A percentile compares a stretch with the other conserved stretches of the same genome.
These are phyloP conservation scores for Rhamphomyia laevipes DNA, from an alignment of 2,888 invertebrate species.

Conservation along the genomic window DNA sequence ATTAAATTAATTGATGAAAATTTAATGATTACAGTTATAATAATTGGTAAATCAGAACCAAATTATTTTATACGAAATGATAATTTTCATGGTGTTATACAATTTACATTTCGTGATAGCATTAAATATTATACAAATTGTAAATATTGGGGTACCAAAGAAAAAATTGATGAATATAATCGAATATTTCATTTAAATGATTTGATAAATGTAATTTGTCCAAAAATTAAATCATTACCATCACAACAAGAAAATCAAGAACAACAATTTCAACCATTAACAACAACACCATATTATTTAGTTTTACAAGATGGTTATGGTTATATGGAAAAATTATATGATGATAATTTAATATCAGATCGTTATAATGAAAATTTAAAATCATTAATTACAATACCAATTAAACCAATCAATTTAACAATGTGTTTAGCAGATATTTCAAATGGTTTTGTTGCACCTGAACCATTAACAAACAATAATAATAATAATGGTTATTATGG, in stretches of 20 bases:
- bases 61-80: conserved; percentile 32
- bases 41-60: conserved; percentile 43
- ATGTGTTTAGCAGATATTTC: conserved; percentile 28
- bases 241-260: conserved; percentile 40
- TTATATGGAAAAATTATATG: conserved; percentile 39
- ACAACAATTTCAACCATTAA: conserved; percentile 51
- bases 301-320: conserved; percentile 54
- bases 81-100: conserved; percentile 56
- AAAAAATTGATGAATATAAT: conserved; percentile 48
- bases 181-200: conserved; percentile 56
- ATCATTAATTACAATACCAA: conserved; percentile 48
- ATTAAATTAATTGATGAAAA: not conserved
- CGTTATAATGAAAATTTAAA: conserved; percentile 38
- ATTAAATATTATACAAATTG: conserved; percentile 59
- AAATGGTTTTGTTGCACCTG: conserved; percentile 9
- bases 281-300: conserved; percentile 52
- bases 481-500: not conserved
- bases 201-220: conserved; percentile 56
- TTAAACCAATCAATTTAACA: conserved; percentile 40
- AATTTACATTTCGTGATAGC: conserved; percentile 65
- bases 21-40: not conserved
- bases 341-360: not conserved
- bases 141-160: conserved; percentile 60
- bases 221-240: conserved; percentile 42
- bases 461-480: conserved; percentile 5